A percentile compares a stretch with the other conserved stretches of the same genome.
Conservation (phyloP, 2,888 invertebrate genomes). For the Drosophila nr. perissopoda region DNA sequence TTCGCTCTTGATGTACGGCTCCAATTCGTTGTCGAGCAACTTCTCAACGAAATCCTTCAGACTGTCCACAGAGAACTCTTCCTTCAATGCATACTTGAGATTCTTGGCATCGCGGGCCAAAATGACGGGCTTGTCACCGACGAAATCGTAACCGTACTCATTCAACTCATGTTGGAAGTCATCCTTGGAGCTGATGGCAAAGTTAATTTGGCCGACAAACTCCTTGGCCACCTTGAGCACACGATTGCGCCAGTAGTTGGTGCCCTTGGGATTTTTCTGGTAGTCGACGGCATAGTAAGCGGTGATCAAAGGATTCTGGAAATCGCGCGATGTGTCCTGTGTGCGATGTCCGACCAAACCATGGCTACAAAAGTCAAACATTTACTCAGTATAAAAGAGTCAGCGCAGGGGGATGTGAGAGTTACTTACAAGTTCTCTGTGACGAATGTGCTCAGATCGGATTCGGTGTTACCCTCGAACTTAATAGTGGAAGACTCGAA, state of each 20-base stretch:
- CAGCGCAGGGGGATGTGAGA: too few species aligned
- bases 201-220: constrained; percentile 87
- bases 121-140: constrained; percentile 95
- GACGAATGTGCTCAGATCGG: constrained; percentile 92
- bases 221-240: constrained; percentile 91
- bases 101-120: constrained; percentile 93
- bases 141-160: constrained; percentile 96
- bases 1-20: constrained; percentile 98
- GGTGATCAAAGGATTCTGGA: constrained; percentile 94
- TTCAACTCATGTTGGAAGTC: constrained; percentile 97
- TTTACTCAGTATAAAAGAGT: neutral
- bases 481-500: constrained; percentile 93
- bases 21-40: constrained; percentile 92
- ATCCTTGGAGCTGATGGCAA: constrained; percentile 96
- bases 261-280: constrained; percentile 97
- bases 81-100: constrained; percentile 95
- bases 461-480: constrained; percentile 90
- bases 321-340: constrained; percentile 93
- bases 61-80: constrained; percentile 95
- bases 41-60: constrained; percentile 94
- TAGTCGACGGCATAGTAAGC: constrained; percentile 98
- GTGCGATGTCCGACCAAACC: constrained; percentile 97
- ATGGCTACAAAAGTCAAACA: constrained; percentile 87
- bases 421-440: constrained; percentile 92
- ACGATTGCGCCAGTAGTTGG: constrained; percentile 99